phyloP scores from a whole-genome alignment of 1,140 invertebrate species.

The Brachionus calyciflorus region DNA sequence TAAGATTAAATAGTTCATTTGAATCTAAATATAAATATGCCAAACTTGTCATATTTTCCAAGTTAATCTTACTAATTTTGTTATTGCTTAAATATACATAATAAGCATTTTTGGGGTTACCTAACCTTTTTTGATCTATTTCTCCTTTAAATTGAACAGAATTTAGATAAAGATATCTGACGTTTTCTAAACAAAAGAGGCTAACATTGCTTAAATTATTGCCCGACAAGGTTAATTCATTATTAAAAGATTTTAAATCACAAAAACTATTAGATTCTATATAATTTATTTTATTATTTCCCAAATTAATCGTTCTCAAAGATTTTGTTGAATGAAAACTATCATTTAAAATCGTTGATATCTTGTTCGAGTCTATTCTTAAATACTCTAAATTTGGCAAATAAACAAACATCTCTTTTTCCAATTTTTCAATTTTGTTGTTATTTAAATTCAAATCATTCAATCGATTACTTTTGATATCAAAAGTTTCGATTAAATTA shows the following conservation, averaged over 20 bases:
- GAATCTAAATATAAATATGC: not conserved
- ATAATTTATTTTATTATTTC: no score
- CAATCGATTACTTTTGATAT: not conserved
- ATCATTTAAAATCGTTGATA: not conserved
- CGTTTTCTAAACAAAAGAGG: not conserved
- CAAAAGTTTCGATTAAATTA: not conserved
- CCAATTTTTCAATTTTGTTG: not conserved
- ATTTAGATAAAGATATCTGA: not conserved
- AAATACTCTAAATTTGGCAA: not conserved
- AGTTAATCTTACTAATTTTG: not conserved
- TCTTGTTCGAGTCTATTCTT: not conserved
- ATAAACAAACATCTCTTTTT: not conserved
- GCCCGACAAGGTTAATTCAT: not conserved
- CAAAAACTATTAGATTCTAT: constrained; percentile 9
- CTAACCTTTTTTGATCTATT: constrained; percentile 3
- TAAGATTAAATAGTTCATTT: not conserved
- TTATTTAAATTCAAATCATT: not conserved
- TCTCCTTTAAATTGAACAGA: not conserved
- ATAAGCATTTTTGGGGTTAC: not conserved
- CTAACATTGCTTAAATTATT: not conserved
- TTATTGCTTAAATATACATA: not conserved
- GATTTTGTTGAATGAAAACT: no score
- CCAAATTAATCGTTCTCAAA: no score
- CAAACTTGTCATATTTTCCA: not conserved
- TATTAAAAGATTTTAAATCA: not conserved